These are phyloP conservation scores for Orientallactaga bullata DNA, from an alignment of 2,113 vertebrate genomes.

Conservation along the genomic window DNA sequence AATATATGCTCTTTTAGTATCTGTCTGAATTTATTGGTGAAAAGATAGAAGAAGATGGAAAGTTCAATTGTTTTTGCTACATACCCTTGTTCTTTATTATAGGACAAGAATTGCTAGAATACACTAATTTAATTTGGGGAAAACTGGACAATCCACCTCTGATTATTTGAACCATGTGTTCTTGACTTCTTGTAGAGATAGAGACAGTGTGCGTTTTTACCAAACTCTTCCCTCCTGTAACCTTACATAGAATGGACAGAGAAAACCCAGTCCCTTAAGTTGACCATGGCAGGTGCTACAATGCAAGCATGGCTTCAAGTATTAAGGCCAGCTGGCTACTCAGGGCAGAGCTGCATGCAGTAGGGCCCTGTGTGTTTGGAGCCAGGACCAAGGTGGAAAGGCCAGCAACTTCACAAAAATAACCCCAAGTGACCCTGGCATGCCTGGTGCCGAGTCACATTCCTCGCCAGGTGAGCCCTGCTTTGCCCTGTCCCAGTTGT, in stretches of 20 bases:
- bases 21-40: not conserved
- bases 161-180: not conserved
- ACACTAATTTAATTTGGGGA: not conserved
- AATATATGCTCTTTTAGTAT: not conserved
- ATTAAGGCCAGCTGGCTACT: not conserved
- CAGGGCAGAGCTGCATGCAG: not conserved
- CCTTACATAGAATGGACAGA: not conserved
- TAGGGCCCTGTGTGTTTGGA: not conserved
- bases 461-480: constrained; percentile 66
- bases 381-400: not conserved
- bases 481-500: not conserved
- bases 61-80: not conserved
- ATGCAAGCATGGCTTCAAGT: not conserved
- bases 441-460: constrained; percentile 28
- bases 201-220: not conserved
- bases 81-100: not conserved
- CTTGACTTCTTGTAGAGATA: not conserved
- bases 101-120: not conserved
- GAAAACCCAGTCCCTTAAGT: not conserved
- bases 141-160: not conserved
- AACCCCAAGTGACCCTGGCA: constrained; percentile 37
- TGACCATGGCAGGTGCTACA: not conserved
- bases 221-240: not conserved
- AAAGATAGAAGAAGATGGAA: not conserved
- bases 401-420: constrained; percentile 20